A percentile compares a stretch with the other conserved stretches of the same genome.
Evolutionary conservation across 2,113 vertebrate genomes (phyloP).

Genomic region (Malurus melanocephalus): DNA sequence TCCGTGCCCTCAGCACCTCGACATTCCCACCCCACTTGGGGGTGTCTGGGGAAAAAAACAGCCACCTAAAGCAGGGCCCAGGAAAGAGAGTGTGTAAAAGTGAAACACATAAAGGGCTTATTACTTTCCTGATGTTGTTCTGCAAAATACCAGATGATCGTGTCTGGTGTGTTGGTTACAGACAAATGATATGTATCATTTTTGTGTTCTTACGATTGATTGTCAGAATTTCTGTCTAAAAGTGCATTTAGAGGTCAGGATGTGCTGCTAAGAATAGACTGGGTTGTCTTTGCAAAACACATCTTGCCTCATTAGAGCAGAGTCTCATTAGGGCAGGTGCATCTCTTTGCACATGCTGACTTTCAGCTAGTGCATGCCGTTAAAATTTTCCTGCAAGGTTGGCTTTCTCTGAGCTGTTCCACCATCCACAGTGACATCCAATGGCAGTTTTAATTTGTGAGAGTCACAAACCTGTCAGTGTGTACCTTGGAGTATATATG

Average conservation of each 20-base stretch:
- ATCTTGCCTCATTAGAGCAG: not conserved
- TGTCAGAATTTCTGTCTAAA: not conserved
- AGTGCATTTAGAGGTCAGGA: not conserved
- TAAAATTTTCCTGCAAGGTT: not conserved
- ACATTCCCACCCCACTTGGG: not conserved
- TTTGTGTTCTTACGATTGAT: not conserved
- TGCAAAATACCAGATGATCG: not conserved
- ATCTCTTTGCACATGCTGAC: not conserved
- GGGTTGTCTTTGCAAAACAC: not conserved
- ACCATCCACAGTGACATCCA: not conserved
- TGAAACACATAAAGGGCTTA: not conserved
- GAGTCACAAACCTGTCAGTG: not conserved
- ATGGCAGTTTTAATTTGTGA: not conserved
- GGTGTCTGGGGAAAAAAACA: not conserved
- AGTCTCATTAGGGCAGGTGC: not conserved
- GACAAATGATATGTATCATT: accelerated
- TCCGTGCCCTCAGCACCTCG: accelerated
- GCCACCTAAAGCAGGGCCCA: not conserved
- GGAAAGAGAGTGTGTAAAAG: not conserved
- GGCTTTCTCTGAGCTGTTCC: not conserved
- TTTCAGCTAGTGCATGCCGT: not conserved
- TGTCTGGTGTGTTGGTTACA: not conserved
- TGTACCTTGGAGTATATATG: not conserved
- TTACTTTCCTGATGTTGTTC: too few relatives aligned
- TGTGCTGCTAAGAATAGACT: not conserved